Conservation (phyloP, 1,140 invertebrate species). For the Steinernema feltiae region DNA sequence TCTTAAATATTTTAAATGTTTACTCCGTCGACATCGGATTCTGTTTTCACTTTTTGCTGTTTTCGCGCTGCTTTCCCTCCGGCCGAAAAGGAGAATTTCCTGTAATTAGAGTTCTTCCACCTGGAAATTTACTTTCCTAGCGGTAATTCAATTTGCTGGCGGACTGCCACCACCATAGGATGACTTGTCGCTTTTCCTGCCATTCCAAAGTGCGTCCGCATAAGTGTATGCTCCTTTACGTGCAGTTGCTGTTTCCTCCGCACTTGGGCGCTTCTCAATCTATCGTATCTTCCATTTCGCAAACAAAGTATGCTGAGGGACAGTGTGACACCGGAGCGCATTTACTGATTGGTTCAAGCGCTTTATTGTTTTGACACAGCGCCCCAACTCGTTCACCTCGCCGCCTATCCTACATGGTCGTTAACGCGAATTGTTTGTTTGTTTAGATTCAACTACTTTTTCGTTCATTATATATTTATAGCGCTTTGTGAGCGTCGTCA, state of each 20-base stretch:
- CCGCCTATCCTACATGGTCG: conserved; percentile 8
- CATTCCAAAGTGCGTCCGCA: neutral
- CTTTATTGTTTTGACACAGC: conserved; percentile 1
- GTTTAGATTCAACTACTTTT: conserved; percentile 8
- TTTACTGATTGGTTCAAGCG: conserved; percentile 7
- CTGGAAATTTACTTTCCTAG: neutral
- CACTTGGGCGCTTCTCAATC: neutral
- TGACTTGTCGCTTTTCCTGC: neutral
- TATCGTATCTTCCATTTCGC: neutral
- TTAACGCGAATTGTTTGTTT: conserved; percentile 14
- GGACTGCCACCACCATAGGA: neutral
- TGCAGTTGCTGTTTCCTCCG: neutral
- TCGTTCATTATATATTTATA: conserved; percentile 6
- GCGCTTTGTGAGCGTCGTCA: neutral
- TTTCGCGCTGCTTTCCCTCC: neutral
- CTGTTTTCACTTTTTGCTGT: neutral
- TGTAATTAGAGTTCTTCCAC: neutral
- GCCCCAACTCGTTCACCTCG: neutral
- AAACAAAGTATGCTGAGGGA: neutral
- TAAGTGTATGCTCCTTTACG: neutral
- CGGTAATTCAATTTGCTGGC: neutral
- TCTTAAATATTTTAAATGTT: neutral
- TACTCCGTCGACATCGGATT: neutral
- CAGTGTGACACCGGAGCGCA: neutral
- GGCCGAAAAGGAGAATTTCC: neutral